Base-by-base conservation (phyloP, 2,113 vertebrate species). In the Rissa tridactyla region DNA sequence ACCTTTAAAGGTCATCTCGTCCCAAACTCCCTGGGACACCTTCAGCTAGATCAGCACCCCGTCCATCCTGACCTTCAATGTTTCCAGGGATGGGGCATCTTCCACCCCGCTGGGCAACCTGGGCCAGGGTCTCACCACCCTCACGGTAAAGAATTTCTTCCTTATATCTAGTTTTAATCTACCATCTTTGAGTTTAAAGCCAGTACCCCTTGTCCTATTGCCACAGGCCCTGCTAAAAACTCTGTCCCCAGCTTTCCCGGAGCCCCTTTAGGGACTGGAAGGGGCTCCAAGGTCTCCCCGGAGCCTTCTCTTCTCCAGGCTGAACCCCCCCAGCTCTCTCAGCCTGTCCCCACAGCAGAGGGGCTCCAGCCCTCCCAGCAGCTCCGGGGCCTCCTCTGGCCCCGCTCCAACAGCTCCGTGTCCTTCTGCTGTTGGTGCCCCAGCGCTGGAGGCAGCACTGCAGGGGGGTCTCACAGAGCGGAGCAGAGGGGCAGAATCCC, bases 121-220 rank as follows among this genome's bases (percentile, higher is more conserved):
- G 17, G 1, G 6, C 17, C 68, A n/a, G 29, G 3, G 51, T 1
- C 0, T 81, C 26, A n/a, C 29, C 51, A 42, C 40, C 22, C 15
- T 19, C 57, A 34, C 0, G 0, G 0, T 6, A 22, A 47, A 61
- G 4, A 12, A n/a, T 30, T 25, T n/a, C 49, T n/a, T n/a, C 29
- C 23, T 38, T 6, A 3, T 4, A 5, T 19, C 47, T 15, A 15
- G 3, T 14, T 55, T 57, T 3, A 64, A 57, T 57, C 8, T 40
- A 2, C 27, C 27, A 5, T 32, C 29, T 64, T 36, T 8, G 2
- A 64, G 40, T 64, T 38, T 34, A 12, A 66, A 85, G 8, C 17
- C 17, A 6, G 38, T 4, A 4, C 18, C 11, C 18, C 40, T 54
- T 18, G 22, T 29, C 34, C 55, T 27, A 2, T 21, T 1, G 0